Percentiles rank a stretch among this genome's conserved stretches.
These are phyloP conservation scores for Neoarius graeffei DNA, from an alignment of 2,113 vertebrate species.

Conservation along the genomic window DNA sequence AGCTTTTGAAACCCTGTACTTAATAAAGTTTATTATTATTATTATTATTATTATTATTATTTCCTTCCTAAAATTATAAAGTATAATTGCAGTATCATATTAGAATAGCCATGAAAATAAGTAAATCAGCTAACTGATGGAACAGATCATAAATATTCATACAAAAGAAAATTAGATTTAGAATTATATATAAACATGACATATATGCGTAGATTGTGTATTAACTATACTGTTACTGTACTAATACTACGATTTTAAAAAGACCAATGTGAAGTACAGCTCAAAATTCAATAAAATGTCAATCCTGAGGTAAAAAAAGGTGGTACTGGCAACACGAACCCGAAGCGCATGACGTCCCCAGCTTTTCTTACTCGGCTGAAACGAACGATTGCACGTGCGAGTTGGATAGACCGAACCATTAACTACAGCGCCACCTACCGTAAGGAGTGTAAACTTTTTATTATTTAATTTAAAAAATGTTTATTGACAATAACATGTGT, in stretches of 20 bases:
- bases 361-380: constrained; percentile 4
- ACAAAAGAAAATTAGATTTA: not conserved
- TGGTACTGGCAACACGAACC: not conserved
- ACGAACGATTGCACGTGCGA: not conserved
- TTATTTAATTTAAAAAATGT: not conserved
- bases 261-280: not conserved
- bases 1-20: too few species aligned
- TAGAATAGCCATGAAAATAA: not conserved
- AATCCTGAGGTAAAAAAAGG: not conserved
- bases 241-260: not conserved
- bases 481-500: not conserved
- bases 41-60: too few species aligned
- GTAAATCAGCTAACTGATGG: not conserved
- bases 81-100: not conserved
- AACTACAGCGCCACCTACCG: constrained; percentile 8
- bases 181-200: not conserved
- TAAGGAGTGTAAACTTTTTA: not conserved
- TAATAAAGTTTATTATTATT: too few species aligned
- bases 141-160: not conserved
- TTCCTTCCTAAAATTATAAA: not conserved
- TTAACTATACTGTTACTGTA: not conserved
- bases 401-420: not conserved
- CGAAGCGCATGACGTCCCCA: not conserved
- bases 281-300: not conserved
- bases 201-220: not conserved